These are phyloP conservation scores for Hyla sarda DNA, from an alignment of 2,113 vertebrate genomes.

Conservation along the genomic window DNA sequence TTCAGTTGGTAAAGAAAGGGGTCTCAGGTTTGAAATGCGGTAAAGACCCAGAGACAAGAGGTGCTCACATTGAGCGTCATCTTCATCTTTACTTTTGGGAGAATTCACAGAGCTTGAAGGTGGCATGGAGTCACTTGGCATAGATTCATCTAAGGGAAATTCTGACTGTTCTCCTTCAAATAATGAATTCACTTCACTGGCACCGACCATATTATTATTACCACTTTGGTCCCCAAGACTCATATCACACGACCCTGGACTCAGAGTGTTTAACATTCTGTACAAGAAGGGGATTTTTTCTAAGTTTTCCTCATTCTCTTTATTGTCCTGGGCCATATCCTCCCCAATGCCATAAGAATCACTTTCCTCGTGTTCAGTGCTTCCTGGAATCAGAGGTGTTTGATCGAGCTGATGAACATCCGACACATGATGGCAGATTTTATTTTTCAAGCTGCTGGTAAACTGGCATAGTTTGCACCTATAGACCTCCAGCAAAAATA, in stretches of 20 bases:
- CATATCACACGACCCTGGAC: slow-evolving; percentile 66
- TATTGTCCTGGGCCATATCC: slow-evolving; percentile 64
- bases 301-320: slow-evolving; percentile 67
- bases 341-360: slow-evolving; percentile 52
- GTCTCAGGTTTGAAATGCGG: slow-evolving; percentile 64
- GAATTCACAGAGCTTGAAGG: slow-evolving; percentile 59
- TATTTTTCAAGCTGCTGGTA: slow-evolving; percentile 66
- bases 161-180: slow-evolving; percentile 67
- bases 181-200: slow-evolving; percentile 70
- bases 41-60: slow-evolving; percentile 72
- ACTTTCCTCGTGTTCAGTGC: slow-evolving; percentile 52
- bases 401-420: slow-evolving; percentile 51
- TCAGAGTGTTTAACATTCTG: slow-evolving; percentile 70
- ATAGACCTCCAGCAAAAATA: slow-evolving; percentile 70
- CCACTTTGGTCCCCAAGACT: slow-evolving; percentile 58
- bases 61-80: slow-evolving; percentile 71
- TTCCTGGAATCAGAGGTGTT: slow-evolving; percentile 14
- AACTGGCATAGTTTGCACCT: slow-evolving; percentile 72
- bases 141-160: slow-evolving; percentile 66
- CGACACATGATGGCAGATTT: slow-evolving; percentile 66
- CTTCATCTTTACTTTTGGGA: slow-evolving; percentile 65
- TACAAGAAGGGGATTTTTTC: slow-evolving; percentile 68
- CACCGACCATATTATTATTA: slow-evolving; percentile 63
- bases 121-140: slow-evolving; percentile 44
- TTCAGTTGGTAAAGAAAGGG: neutral